These are phyloP conservation scores for Drosophila santomea DNA, from an alignment of 1,140 invertebrate genomes.

Conservation along the genomic window DNA sequence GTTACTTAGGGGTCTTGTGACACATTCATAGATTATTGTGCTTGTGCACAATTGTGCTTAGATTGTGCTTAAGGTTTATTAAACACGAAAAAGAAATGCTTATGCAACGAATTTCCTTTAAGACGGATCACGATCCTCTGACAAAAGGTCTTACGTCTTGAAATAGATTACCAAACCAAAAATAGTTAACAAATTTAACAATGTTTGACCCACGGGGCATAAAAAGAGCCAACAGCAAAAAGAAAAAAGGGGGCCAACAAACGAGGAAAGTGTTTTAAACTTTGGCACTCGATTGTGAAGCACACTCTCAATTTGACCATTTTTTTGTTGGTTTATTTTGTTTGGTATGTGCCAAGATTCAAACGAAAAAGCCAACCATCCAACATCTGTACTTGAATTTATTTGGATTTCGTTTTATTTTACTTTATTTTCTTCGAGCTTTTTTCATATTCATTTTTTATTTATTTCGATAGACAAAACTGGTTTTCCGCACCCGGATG, in stretches of 20 bases:
- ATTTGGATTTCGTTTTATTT: slow-evolving; percentile 27
- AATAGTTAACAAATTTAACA: not conserved
- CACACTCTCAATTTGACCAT: slow-evolving; percentile 23
- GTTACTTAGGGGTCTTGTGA: not conserved
- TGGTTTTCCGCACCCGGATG: slow-evolving; percentile 50
- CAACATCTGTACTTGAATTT: slow-evolving; percentile 42
- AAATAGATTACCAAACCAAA: slow-evolving; percentile 18
- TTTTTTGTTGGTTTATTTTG: not conserved
- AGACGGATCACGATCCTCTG: not conserved
- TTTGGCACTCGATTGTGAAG: slow-evolving; percentile 35
- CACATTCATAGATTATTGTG: not conserved
- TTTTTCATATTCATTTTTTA: slow-evolving; percentile 8
- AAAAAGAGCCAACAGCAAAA: slow-evolving; percentile 2
- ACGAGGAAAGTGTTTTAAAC: slow-evolving; percentile 49
- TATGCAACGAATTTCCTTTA: not conserved
- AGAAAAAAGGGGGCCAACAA: slow-evolving; percentile 7
- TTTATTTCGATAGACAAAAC: slow-evolving; percentile 16
- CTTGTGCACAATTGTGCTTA: too few relatives aligned
- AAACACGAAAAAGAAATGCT: not conserved
- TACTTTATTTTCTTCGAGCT: slow-evolving; percentile 1
- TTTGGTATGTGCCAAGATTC: not conserved
- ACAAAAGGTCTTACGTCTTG: not conserved
- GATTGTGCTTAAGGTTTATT: not conserved
- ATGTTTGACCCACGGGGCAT: slow-evolving; percentile 20
- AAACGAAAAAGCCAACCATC: slow-evolving; percentile 6